Base-by-base conservation (phyloP, 2,888 invertebrate species). In the Pantelozetes paolii region DNA sequence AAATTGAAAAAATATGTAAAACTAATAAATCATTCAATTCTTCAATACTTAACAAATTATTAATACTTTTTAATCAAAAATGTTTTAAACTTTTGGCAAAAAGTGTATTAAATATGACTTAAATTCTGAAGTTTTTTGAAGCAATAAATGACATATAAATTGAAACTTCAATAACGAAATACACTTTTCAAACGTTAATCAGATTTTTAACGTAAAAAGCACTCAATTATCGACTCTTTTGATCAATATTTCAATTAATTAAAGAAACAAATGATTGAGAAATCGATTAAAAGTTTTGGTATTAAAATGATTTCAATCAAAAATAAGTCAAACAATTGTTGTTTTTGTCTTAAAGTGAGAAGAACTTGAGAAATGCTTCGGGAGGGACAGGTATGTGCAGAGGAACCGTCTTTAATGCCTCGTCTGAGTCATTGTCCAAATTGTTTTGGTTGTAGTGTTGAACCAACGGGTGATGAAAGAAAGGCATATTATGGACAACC, bases 281-380 rank as follows among this genome's bases (percentile, higher is more conserved):
- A 9, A 48, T 48, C 11, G 20, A 48, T 48, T 45, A 48, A 9
- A 20, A 48, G n/a, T n/a, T 48, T 48, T 40, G 8, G 13, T 13
- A 9, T 40, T 40, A n/a, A n/a, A n/a, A n/a, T 48, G 48, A 48
- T 48, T 3, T 48, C 20, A 48, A 48, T 20, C n/a, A 48, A 20
- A n/a, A n/a, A n/a, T n/a, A n/a, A n/a, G 48, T n/a, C n/a, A 48
- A 48, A 6, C 20, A 48, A 48, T 5, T 20, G 48, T 48, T 30
- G 15, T 59, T 15, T 26, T 9, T 59, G 28, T 59, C 72, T 84
- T 89, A 93, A 83, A 93, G 88, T 48, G 92, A 92, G 85, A 93
- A 93, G 84, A 92, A 92, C 83, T 92, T 92, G 73, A 93, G 87
- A 84, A 93, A 93, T 79, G 91, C 92, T 62, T 91, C 91, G 48